These are phyloP conservation scores for Aurelia coerulea DNA, from an alignment of 30 jellyfish, hydroid and myxozoan genomes.

Conservation along the genomic window DNA sequence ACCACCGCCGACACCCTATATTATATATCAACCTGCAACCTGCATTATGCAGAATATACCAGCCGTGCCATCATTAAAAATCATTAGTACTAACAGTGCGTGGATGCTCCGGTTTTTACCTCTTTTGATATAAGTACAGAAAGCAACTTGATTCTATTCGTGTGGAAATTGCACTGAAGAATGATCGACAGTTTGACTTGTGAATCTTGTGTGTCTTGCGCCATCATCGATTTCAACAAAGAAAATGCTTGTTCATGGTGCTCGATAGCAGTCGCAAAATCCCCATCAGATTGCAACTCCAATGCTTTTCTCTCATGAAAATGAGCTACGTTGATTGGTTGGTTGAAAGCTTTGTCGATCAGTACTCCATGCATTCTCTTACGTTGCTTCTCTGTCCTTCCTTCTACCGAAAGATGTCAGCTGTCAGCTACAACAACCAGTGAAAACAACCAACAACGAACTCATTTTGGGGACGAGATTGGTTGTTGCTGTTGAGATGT, in stretches of 20 bases:
- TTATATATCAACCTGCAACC: no score
- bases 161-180: constrained; percentile 22
- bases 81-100: no score
- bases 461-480: not conserved
- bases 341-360: constrained; percentile 1
- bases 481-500: no score
- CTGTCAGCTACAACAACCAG: not conserved
- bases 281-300: constrained; percentile 1
- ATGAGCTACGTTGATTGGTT: constrained; percentile 30
- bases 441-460: not conserved
- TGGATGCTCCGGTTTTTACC: not conserved
- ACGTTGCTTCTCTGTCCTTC: no score
- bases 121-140: not conserved
- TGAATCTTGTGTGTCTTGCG: not conserved
- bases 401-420: no score
- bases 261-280: constrained; percentile 11
- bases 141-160: constrained; percentile 4
- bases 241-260: constrained; percentile 12
- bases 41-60: no score
- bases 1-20: no score
- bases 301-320: constrained; percentile 37
- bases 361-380: not conserved
- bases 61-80: no score
- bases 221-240: not conserved
- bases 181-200: constrained; percentile 25